Evolutionary conservation across 2,888 invertebrate species (phyloP).

Genomic region (Macaria liturata): DNA sequence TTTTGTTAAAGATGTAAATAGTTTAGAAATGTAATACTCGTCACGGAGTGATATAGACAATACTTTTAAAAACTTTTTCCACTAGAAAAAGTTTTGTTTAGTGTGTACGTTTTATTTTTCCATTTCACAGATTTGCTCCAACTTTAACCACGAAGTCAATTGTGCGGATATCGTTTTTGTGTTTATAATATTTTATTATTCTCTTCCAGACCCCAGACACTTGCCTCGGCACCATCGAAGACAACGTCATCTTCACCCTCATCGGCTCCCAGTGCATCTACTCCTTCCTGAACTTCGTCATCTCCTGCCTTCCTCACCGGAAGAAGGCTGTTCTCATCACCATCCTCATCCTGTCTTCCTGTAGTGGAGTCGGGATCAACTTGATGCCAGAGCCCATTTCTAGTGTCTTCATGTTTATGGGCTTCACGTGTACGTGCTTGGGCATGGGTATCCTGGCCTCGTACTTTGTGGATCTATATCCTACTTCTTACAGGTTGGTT

Average conservation of each 20-base stretch:
- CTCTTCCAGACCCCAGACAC: conserved; percentile 57
- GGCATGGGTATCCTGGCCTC: conserved; percentile 75
- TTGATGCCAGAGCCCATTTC: conserved; percentile 69
- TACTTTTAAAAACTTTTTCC: no score
- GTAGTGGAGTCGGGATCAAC: conserved; percentile 74
- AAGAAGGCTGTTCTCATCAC: conserved; percentile 78
- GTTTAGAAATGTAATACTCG: no score
- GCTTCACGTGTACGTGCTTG: conserved; percentile 70
- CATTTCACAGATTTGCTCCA: no score
- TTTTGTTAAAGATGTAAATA: no score
- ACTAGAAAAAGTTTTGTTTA: no score
- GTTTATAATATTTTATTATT: not conserved
- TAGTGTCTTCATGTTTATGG: conserved; percentile 67
- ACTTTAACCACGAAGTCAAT: not conserved
- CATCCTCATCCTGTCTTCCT: conserved; percentile 76
- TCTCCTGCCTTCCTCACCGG: conserved; percentile 79
- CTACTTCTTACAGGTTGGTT: conserved; percentile 69
- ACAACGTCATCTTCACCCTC: conserved; percentile 85
- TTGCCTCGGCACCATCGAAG: conserved; percentile 81
- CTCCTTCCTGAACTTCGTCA: conserved; percentile 83
- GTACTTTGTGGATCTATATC: conserved; percentile 73
- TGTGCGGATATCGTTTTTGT: not conserved
- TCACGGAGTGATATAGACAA: no score
- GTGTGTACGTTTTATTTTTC: no score
- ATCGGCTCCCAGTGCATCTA: conserved; percentile 86